phyloP scores from a whole-genome alignment of 2,797 vertebrate species.

The Dryobates pubescens region DNA sequence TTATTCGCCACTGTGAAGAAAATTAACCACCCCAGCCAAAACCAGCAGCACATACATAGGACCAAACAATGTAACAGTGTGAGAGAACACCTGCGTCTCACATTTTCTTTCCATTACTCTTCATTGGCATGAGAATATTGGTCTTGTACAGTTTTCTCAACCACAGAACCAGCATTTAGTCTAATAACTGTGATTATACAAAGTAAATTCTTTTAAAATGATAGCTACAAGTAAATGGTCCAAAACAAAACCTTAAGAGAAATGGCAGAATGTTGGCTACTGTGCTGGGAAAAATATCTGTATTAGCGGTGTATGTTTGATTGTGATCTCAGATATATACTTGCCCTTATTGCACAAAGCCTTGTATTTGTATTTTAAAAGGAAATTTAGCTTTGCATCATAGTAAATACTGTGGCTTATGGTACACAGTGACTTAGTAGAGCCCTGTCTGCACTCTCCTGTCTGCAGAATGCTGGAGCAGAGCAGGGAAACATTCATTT shows the following conservation, averaged over 20 bases:
- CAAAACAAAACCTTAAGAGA: background rate
- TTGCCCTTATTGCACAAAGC: background rate
- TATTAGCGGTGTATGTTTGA: background rate
- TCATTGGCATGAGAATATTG: background rate
- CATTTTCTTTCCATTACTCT: background rate
- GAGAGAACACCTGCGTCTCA: background rate
- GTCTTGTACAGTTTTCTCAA: background rate
- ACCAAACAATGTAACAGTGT: background rate
- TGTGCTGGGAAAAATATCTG: background rate
- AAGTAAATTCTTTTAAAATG: background rate
- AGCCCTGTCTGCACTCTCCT: background rate
- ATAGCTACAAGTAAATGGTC: background rate
- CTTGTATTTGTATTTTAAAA: background rate
- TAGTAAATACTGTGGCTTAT: background rate
- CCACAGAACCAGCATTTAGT: background rate
- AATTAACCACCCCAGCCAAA: background rate
- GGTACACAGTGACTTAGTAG: background rate
- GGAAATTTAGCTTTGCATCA: background rate
- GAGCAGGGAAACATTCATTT: background rate
- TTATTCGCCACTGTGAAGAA: background rate
- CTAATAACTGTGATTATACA: background rate
- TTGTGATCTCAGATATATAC: background rate
- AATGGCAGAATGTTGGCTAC: background rate
- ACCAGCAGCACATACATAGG: background rate
- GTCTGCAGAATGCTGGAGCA: background rate